phyloP scores from a whole-genome alignment of 2,888 invertebrate species.

The Macrostomum cliftonense region DNA sequence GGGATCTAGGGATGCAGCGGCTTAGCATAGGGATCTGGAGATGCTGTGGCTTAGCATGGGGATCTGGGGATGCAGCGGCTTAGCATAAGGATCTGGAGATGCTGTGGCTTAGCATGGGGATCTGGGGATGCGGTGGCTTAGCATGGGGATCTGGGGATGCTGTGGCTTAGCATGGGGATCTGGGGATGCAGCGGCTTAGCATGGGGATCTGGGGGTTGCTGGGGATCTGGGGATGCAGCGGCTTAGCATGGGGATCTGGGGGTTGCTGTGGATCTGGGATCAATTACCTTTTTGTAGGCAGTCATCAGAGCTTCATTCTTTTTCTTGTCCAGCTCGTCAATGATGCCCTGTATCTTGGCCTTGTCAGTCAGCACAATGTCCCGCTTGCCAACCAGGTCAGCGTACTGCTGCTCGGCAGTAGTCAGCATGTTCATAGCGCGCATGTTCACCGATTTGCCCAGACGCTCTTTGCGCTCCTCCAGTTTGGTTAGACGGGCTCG shows the following conservation, averaged over 20 bases:
- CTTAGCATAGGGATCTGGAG: too few species aligned
- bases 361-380: constrained; percentile 56
- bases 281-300: constrained; percentile 60
- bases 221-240: constrained; percentile 2
- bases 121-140: too few species aligned
- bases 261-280: too few species aligned
- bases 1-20: not conserved
- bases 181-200: too few species aligned
- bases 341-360: constrained; percentile 52
- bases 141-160: constrained; percentile 1
- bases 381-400: constrained; percentile 52
- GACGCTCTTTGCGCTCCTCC: constrained; percentile 27
- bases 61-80: not conserved
- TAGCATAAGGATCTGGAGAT: not conserved
- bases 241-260: not conserved
- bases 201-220: too few species aligned
- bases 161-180: not conserved
- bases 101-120: too few species aligned
- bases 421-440: constrained; percentile 67
- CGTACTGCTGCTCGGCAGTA: constrained; percentile 63
- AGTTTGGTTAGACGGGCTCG: not conserved
- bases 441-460: constrained; percentile 51
- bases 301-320: constrained; percentile 60
- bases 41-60: not conserved
- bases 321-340: constrained; percentile 69